Base-by-base conservation (phyloP, 2,888 invertebrate genomes). In the Tetropium fuscum region DNA sequence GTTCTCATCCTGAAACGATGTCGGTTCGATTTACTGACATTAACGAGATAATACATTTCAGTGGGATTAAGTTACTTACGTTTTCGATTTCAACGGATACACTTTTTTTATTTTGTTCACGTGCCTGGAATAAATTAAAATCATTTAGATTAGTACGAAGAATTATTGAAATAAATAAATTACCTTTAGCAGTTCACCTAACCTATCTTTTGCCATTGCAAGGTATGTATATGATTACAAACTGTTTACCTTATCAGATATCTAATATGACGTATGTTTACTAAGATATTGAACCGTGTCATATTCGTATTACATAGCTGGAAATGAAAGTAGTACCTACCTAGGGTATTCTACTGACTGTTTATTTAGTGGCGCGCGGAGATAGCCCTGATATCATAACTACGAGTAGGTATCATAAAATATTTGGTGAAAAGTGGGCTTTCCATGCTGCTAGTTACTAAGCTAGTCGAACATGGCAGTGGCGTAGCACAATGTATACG, bases 191-290 rank as follows among this genome's bases (percentile, higher is more conserved):
- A 63, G 45, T 45, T 76, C 76, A 43, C 58, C 64, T 64, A 75
- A 70, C 68, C 76, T 71, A 64, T 76, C 74, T 68, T 71, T 74
- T 43, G 63, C 69, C 76, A 76, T 76, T 38, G 44, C 55, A 44
- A n/a, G n/a, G 11, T 20, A 44, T 32, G 11, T 25, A 19, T 20
- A 11, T 18, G 25, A 11, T 25, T 44, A 19, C 20, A 27, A 10
- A 53, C 34, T 19, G 19, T 22, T 27, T 57, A 57, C 47, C 61
- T 48, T 53, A 44, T 51, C 27, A n/a, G 30, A n/a, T n/a, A n/a
- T n/a, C 11, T n/a, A 45, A 13, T 4, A 16, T 30, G 45, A 32
- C 45, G 45, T 16, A 6, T 45, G 19, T 45, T 30, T 16, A 18
- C 25, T 1, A 18, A 18, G 10, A 4, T 16, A 44, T 16, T 8